Base-by-base conservation (phyloP, 2,888 invertebrate genomes). In the Cancer borealis region DNA sequence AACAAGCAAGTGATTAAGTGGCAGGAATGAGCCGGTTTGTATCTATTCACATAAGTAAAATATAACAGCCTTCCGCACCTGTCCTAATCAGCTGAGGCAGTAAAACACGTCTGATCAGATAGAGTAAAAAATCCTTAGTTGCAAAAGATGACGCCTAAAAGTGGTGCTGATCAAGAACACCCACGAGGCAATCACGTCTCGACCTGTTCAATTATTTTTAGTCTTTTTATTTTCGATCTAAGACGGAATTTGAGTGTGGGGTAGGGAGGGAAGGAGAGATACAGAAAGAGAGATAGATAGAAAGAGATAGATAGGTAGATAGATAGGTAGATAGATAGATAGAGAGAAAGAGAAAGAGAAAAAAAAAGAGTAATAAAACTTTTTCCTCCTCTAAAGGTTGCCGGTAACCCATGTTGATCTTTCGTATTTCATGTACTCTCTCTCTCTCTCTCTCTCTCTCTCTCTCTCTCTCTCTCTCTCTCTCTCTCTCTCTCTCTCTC, bases 101-200 rank as follows among this genome's bases (percentile, higher is more conserved):
- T 30, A 79, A 30, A 79, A 79, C 79, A 79, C 79, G 79, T 79
- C 79, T 30, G 79, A 30, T 30, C 21, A 30, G 0, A 30, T 30
- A 30, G 79, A 21, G 21, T 17, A 66, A 66, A 21, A 21, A 10
- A 12, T 26, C 17, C 26, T 30, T 8, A 5, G 30, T 14, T 6
- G 79, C 30, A 3, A 79, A 30, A 10, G 79, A 79, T 79, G 30
- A 79, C 79, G 79, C 79, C 79, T 30, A 12, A 30, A 66, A 66
- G 66, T 6, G 66, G 66, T n/a, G n/a, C n/a, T n/a, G n/a, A 66
- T 66, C 66, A 66, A n/a, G 66, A 66, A 66, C 66, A 66, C 66
- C 66, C 66, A 66, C n/a, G 8, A 66, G 14, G 66, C 21, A 66
- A 66, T 66, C n/a, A 66, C 66, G 66, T 21, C 66, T 66, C n/a